phyloP scores from a whole-genome alignment of 2,888 invertebrate species.

The Cristatella mucedo region DNA sequence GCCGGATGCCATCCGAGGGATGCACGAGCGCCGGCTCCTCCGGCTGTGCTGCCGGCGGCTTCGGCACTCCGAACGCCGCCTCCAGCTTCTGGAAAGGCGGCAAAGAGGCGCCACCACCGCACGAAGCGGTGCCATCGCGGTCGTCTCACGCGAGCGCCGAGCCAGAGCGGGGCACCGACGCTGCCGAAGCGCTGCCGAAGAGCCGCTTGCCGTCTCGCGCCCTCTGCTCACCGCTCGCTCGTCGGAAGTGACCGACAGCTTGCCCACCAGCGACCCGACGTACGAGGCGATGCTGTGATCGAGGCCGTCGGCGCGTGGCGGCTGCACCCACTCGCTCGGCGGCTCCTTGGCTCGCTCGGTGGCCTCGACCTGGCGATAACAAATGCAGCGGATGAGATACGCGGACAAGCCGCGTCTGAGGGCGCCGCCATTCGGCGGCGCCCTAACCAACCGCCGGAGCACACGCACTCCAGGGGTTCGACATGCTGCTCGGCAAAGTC shows the following conservation, averaged over 20 bases:
- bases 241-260: constrained; percentile 28
- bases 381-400: too few relatives aligned
- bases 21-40: constrained; percentile 26
- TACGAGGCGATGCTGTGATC: constrained; percentile 23
- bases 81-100: constrained; percentile 19
- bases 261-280: constrained; percentile 24
- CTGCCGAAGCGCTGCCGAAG: too few relatives aligned
- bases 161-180: too few relatives aligned
- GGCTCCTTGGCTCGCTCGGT: constrained; percentile 26
- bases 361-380: constrained; percentile 29
- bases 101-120: too few relatives aligned
- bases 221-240: constrained; percentile 22
- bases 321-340: constrained; percentile 25
- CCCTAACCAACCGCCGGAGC: too few relatives aligned
- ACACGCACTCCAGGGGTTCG: too few relatives aligned
- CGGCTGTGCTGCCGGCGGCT: constrained; percentile 17
- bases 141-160: too few relatives aligned
- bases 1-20: constrained; percentile 23
- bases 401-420: too few relatives aligned
- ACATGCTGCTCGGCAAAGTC: too few relatives aligned
- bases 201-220: too few relatives aligned
- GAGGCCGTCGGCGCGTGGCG: constrained; percentile 25
- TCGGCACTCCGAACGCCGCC: constrained; percentile 20
- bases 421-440: too few relatives aligned
- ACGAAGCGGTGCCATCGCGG: too few relatives aligned